These are phyloP conservation scores for Drosophila nr. perissopoda DNA, from an alignment of 2,888 invertebrate species.

Conservation along the genomic window DNA sequence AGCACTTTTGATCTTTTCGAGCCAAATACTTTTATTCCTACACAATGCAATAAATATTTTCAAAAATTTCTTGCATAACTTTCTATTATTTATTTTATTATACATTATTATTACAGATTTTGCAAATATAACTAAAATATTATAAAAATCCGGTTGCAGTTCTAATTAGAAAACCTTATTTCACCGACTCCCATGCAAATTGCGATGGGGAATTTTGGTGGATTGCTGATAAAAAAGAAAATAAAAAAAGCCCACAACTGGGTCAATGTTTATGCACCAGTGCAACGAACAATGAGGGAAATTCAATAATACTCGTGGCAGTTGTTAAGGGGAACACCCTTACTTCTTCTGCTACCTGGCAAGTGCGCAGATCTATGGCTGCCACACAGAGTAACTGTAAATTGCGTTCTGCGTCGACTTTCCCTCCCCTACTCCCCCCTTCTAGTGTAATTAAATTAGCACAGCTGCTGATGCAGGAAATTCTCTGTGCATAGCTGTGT, in stretches of 20 bases:
- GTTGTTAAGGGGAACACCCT: constrained; percentile 4
- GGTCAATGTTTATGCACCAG: constrained; percentile 78
- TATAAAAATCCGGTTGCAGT: neutral
- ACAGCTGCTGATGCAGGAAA: constrained; percentile 64
- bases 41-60: neutral
- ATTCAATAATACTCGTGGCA: constrained; percentile 35
- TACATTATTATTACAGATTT: neutral
- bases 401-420: constrained; percentile 38
- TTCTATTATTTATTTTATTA: neutral
- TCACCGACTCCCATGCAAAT: neutral
- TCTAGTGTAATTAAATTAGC: constrained; percentile 45
- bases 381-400: constrained; percentile 34
- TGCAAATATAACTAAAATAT: constrained; percentile 1
- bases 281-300: constrained; percentile 44
- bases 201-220: constrained; percentile 16
- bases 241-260: constrained; percentile 73
- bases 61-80: neutral
- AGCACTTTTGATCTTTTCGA: neutral
- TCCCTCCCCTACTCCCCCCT: neutral
- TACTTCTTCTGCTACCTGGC: constrained; percentile 23
- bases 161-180: constrained; percentile 7
- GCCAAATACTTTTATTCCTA: neutral
- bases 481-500: constrained; percentile 40
- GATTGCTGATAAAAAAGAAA: constrained; percentile 41
- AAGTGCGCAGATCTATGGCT: constrained; percentile 50